A percentile compares a stretch with the other conserved stretches of the same genome.
These are phyloP conservation scores for Alouatta palliata DNA, from an alignment of 2,113 vertebrate species.

Conservation along the genomic window DNA sequence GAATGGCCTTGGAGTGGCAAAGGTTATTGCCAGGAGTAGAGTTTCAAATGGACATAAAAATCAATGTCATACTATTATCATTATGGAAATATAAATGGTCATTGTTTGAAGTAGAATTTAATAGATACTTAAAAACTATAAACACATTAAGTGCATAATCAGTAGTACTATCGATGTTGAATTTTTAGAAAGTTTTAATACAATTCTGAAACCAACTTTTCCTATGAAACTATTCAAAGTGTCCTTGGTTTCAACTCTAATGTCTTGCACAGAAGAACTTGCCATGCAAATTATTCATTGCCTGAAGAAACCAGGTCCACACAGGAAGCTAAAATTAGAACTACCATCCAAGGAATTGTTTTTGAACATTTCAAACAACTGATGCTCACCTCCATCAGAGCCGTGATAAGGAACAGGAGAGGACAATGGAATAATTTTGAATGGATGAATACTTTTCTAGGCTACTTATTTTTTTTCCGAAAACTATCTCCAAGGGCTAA, in stretches of 20 bases:
- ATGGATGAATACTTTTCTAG: constrained; percentile 38
- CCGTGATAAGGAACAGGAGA: constrained; percentile 12
- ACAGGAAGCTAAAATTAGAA: constrained; percentile 72
- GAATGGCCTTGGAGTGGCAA: background rate
- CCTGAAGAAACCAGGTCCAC: constrained; percentile 59
- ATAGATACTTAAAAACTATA: constrained; percentile 63
- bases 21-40: background rate
- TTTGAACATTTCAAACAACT: constrained; percentile 64
- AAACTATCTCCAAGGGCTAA: constrained; percentile 28
- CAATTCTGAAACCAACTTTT: constrained; percentile 46
- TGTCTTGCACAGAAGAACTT: constrained; percentile 65
- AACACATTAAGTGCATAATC: constrained; percentile 61
- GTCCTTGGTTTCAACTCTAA: constrained; percentile 72
- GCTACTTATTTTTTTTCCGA: background rate
- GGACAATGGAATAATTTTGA: constrained; percentile 49
- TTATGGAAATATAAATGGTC: constrained; percentile 44
- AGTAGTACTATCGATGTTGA: constrained; percentile 34
- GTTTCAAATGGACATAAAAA: constrained; percentile 45
- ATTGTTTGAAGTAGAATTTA: constrained; percentile 59
- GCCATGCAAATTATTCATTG: constrained; percentile 68
- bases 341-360: constrained; percentile 49
- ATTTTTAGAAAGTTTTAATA: constrained; percentile 47
- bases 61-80: background rate
- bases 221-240: constrained; percentile 45
- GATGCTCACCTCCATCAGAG: constrained; percentile 24